Conservation (phyloP, 2,888 invertebrate species). For the Perizoma affinitatum region DNA sequence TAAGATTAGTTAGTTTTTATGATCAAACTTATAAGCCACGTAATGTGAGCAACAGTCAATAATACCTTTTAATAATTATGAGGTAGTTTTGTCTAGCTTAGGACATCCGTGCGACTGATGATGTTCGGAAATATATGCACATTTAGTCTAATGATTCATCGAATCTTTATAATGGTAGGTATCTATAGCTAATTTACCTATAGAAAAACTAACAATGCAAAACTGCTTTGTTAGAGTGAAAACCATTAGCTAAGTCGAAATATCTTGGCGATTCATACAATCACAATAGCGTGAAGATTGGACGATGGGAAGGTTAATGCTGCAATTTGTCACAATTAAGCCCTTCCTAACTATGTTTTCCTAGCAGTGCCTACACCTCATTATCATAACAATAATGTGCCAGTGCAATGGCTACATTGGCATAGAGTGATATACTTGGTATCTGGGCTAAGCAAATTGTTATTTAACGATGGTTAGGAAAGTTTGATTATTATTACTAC, state of each 20-base stretch:
- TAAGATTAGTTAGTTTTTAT: too few species aligned
- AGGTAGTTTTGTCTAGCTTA: too few species aligned
- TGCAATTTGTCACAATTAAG: slow-evolving; percentile 56
- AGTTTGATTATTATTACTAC: slow-evolving; percentile 34
- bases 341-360: slow-evolving; percentile 37
- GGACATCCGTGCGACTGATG: too few species aligned
- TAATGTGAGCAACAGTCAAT: too few species aligned
- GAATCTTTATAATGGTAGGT: too few species aligned
- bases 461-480: slow-evolving; percentile 44
- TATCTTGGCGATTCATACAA: slow-evolving; percentile 49
- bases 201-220: slow-evolving; percentile 49
- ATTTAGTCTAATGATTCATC: too few species aligned
- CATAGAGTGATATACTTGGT: slow-evolving; percentile 29
- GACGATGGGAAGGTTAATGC: slow-evolving; percentile 36
- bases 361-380: slow-evolving; percentile 38
- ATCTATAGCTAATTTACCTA: slow-evolving; percentile 10
- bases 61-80: too few species aligned
- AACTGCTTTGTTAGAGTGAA: slow-evolving; percentile 45
- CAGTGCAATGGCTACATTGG: slow-evolving; percentile 47
- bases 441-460: slow-evolving; percentile 40
- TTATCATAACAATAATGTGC: slow-evolving; percentile 51
- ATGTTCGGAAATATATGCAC: too few species aligned
- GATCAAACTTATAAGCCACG: too few species aligned
- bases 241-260: slow-evolving; percentile 47
- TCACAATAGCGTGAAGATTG: slow-evolving; percentile 50